Evolutionary conservation across 2,797 vertebrate species (phyloP).

Genomic region (Pangasius djambal): DNA sequence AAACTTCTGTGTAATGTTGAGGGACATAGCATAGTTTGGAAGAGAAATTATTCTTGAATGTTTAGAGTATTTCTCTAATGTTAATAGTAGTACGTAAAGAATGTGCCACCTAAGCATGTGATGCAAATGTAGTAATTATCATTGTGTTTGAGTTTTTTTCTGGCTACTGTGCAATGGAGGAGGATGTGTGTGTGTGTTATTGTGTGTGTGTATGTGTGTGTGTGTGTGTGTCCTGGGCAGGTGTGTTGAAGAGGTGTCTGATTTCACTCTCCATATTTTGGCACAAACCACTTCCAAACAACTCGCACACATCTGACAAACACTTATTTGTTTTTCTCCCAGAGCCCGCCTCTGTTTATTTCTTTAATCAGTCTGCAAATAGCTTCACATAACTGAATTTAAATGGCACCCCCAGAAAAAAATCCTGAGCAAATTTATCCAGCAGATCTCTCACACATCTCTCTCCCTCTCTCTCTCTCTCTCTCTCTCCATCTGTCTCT

Average conservation of each 20-base stretch:
- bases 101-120: slow-evolving; percentile 24
- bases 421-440: slow-evolving; percentile 23
- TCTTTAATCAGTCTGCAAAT: slow-evolving; percentile 56
- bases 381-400: slow-evolving; percentile 50
- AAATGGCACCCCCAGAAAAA: slow-evolving; percentile 34
- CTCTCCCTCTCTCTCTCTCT: slow-evolving; percentile 20
- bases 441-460: slow-evolving; percentile 25
- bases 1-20: neutral
- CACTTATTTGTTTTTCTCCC: slow-evolving; percentile 47
- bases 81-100: neutral
- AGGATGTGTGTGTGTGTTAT: slow-evolving; percentile 48
- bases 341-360: slow-evolving; percentile 46
- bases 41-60: neutral
- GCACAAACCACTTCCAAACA: slow-evolving; percentile 70
- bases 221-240: slow-evolving; percentile 66
- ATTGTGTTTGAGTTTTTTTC: slow-evolving; percentile 30
- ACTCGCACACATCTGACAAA: slow-evolving; percentile 47
- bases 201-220: slow-evolving; percentile 48
- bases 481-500: slow-evolving; percentile 29
- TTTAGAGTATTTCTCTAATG: neutral
- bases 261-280: slow-evolving; percentile 82
- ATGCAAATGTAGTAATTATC: slow-evolving; percentile 56
- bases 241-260: slow-evolving; percentile 75
- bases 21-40: too few relatives aligned
- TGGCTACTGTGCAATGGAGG: slow-evolving; percentile 12